Evolutionary conservation across 2,888 invertebrate genomes (phyloP).

Genomic region (Dinocampus coccinellae): DNA sequence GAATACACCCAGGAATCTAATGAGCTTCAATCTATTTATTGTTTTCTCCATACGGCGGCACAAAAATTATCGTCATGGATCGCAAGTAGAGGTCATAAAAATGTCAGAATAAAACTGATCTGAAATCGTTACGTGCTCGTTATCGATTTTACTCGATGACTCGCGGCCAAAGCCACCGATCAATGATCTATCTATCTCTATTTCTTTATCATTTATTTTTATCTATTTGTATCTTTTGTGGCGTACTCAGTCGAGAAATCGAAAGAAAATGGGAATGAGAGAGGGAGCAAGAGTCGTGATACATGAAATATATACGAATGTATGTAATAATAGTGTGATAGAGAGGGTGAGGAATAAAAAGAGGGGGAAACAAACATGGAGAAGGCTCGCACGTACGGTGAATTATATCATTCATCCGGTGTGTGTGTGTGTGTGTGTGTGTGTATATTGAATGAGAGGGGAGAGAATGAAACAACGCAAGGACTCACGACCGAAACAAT

Average conservation of each 20-base stretch:
- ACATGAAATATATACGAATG: too few species aligned
- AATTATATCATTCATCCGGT: slow-evolving; percentile 50
- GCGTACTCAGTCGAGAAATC: slow-evolving; percentile 19
- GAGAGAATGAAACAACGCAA: slow-evolving; percentile 45
- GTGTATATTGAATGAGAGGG: slow-evolving; percentile 28
- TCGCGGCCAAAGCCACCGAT: slow-evolving; percentile 1
- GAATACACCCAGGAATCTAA: slow-evolving; percentile 18
- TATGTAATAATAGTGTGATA: too few species aligned
- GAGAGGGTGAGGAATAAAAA: slow-evolving; percentile 1
- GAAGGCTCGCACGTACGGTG: slow-evolving; percentile 25
- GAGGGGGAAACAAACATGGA: background rate
- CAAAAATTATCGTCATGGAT: slow-evolving; percentile 22
- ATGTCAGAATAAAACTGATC: slow-evolving; percentile 24
- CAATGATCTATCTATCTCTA: background rate
- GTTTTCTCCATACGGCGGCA: slow-evolving; percentile 20
- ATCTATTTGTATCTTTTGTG: background rate
- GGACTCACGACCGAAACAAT: slow-evolving; percentile 59
- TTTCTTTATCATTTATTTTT: background rate
- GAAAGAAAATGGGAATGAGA: slow-evolving; percentile 12
- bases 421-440: slow-evolving; percentile 18
- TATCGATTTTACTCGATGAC: slow-evolving; percentile 36
- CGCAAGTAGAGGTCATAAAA: slow-evolving; percentile 9
- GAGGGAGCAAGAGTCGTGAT: background rate
- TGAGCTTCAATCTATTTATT: slow-evolving; percentile 36
- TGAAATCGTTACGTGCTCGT: slow-evolving; percentile 23